Evolutionary conservation across 2,113 vertebrate species (phyloP).

Genomic region (Vireo altiloquus): DNA sequence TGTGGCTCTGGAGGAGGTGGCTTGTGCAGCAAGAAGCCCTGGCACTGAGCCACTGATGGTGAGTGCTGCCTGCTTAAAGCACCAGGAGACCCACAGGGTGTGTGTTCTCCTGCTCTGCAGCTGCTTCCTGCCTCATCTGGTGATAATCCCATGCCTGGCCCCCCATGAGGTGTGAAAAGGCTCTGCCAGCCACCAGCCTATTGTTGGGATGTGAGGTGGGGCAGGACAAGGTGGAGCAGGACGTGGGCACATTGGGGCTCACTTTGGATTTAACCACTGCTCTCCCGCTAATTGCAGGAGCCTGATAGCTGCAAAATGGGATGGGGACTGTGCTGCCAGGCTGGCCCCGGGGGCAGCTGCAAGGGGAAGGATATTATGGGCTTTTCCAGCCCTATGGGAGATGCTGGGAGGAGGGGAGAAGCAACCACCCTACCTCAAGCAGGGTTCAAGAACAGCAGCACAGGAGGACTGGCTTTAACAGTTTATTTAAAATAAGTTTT

Average conservation of each 20-base stretch:
- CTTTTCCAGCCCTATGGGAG: not conserved
- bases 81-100: not conserved
- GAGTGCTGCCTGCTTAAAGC: not conserved
- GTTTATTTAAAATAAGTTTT: conserved; percentile 64
- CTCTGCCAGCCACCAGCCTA: not conserved
- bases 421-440: not conserved
- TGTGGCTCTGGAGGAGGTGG: fast-evolving
- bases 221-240: not conserved
- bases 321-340: not conserved
- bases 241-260: fast-evolving
- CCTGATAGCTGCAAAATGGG: not conserved
- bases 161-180: not conserved
- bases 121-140: not conserved
- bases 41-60: not conserved
- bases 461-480: not conserved
- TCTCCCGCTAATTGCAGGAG: not conserved
- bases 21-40: not conserved
- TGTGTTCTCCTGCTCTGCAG: not conserved
- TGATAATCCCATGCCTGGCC: not conserved
- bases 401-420: not conserved
- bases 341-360: fast-evolving
- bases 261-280: not conserved
- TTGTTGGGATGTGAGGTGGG: not conserved
- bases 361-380: not conserved
- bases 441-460: not conserved